Evolutionary conservation across 2,797 vertebrate genomes (phyloP), one percentile per base, ranked within the genome.

Genomic region (Dipus sagitta): DNA sequence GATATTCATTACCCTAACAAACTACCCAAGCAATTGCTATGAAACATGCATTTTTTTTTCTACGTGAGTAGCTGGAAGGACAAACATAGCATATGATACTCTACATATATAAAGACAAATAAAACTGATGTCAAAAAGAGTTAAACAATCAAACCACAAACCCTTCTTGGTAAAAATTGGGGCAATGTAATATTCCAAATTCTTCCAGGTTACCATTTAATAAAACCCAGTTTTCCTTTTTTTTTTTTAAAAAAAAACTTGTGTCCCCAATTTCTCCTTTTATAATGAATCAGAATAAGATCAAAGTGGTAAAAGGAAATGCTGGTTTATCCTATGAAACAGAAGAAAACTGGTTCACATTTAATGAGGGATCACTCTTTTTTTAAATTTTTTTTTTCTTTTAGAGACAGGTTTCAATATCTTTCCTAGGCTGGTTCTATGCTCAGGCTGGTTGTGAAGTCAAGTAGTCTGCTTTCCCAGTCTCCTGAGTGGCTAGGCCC

Each of bases 211-310:
- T 58, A 77, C 30, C 7, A 28, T 67, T 82, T 79, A 76, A 83
- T 15, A 12, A 83, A 93, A 92, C 67, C 74, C 86, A 77, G 6
- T 83, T 86, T 93, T 88, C n/a, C 2, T 70, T 75, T 14, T 32
- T 60, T 75, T 15, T 32, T 70, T 2, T 71, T 74, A n/a, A n/a
- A n/a, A 38, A 38, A 85, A 77, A 32, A 92, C 10, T 38, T 62
- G 2, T 82, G 85, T 42, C 62, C 3, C 47, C 10, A 42, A 21
- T 87, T 79, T 94, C 23, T 34, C 84, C 23, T 83, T 94, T 90
- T n/a, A 68, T 21, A 78, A 68, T 20, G 30, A 81, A 65, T 77
- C 32, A 96, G 23, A 89, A 90, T 68, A 94, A 94, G 82, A 70
- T 17, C 2, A 71, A 89, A 89, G n/a, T 71, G 68, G 17, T 86